Evolutionary conservation across 2,797 vertebrate species (phyloP).

Genomic region (Muraenolepis orangiensis): DNA sequence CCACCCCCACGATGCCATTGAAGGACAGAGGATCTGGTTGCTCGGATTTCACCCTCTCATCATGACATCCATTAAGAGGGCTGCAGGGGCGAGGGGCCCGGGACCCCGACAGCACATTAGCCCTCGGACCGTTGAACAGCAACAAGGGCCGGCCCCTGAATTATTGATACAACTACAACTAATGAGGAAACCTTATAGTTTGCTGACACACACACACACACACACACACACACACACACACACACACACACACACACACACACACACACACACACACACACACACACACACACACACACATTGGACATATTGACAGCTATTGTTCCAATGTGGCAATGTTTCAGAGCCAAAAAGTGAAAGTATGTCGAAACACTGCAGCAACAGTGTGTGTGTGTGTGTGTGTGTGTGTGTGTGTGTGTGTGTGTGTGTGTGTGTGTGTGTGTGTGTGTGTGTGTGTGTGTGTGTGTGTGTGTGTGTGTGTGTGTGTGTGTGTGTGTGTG

Average conservation of each 20-base stretch:
- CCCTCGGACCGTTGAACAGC: conserved; percentile 80
- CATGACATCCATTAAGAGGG: conserved; percentile 87
- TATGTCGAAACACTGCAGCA: too few relatives aligned
- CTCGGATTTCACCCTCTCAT: conserved; percentile 84
- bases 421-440: too few relatives aligned
- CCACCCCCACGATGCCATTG: conserved; percentile 38
- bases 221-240: conserved; percentile 14
- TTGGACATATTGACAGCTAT: conserved; percentile 30
- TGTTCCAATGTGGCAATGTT: conserved; percentile 31
- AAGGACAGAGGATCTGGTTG: conserved; percentile 71
- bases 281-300: background rate
- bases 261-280: conserved; percentile 23
- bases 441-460: too few relatives aligned
- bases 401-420: too few relatives aligned
- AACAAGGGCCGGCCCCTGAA: conserved; percentile 78
- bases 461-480: too few relatives aligned
- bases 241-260: conserved; percentile 22
- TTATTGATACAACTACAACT: conserved; percentile 83
- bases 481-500: too few relatives aligned
- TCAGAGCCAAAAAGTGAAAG: conserved; percentile 19
- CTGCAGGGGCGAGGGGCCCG: conserved; percentile 69
- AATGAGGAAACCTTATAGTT: conserved; percentile 81
- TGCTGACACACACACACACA: conserved; percentile 54
- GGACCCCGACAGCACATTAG: conserved; percentile 84
- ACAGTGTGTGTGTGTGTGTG: too few relatives aligned